phyloP scores from a whole-genome alignment of 2,113 vertebrate species.

The Piliocolobus tephrosceles region DNA sequence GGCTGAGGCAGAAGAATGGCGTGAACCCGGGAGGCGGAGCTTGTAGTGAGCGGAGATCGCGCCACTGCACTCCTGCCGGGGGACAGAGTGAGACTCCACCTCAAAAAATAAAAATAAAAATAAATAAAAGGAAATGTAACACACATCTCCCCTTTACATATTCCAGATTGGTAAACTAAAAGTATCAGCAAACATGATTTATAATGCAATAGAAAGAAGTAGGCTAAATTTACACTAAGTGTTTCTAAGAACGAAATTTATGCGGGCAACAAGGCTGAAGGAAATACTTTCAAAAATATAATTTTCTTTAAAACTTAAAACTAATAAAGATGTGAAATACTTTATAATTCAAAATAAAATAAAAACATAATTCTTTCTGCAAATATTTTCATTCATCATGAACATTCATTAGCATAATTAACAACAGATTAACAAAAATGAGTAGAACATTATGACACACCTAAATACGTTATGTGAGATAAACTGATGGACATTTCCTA shows the following conservation, averaged over 20 bases:
- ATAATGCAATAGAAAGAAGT: not conserved
- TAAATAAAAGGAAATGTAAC: not conserved
- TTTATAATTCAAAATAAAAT: constrained; percentile 17
- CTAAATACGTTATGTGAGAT: not conserved
- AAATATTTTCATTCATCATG: constrained; percentile 6
- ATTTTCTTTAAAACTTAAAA: constrained; percentile 19
- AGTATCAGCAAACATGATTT: not conserved
- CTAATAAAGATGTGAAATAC: not conserved
- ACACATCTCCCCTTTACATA: not conserved
- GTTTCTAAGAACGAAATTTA: not conserved
- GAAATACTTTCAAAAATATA: not conserved
- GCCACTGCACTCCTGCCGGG: too few species aligned
- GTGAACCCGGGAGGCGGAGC: too few species aligned
- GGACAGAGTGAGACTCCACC: too few species aligned
- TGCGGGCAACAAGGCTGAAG: not conserved
- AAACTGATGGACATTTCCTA: not conserved
- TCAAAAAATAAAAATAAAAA: too few species aligned
- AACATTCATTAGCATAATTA: not conserved
- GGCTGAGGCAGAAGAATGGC: too few species aligned
- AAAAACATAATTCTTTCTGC: not conserved
- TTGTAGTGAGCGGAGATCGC: too few species aligned
- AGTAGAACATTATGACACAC: not conserved
- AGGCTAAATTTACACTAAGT: not conserved
- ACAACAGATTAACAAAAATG: not conserved
- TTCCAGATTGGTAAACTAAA: not conserved